A percentile compares a stretch with the other conserved stretches of the same genome.
Evolutionary conservation across 2,888 invertebrate genomes (phyloP).

Genomic region (Yponomeuta plumbellus): DNA sequence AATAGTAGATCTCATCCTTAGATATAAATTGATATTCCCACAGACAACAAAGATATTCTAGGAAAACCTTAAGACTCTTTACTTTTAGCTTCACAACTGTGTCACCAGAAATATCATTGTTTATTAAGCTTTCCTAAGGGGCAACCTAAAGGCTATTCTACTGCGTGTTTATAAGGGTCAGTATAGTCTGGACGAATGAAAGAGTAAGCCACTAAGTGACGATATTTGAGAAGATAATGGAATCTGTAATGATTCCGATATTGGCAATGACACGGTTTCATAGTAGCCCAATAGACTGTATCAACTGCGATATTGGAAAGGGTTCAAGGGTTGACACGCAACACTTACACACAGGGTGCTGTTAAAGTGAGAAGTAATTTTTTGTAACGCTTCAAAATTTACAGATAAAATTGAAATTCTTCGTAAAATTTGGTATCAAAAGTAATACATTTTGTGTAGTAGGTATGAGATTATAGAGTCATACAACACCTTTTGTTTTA

Average conservation of each 20-base stretch:
- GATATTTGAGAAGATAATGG: slow-evolving; percentile 14
- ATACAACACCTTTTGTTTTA: too few relatives aligned
- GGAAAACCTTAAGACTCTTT: background rate
- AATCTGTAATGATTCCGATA: background rate
- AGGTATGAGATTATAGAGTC: too few relatives aligned
- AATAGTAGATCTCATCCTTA: background rate
- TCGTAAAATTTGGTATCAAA: too few relatives aligned
- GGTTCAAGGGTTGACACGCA: background rate
- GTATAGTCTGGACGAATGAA: background rate
- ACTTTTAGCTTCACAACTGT: background rate
- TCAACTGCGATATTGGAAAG: background rate
- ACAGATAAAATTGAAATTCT: too few relatives aligned
- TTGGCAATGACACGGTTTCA: slow-evolving; percentile 1
- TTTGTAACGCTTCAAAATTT: too few relatives aligned
- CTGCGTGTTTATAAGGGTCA: background rate
- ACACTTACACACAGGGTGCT: too few relatives aligned
- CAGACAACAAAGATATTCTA: background rate
- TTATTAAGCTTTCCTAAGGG: background rate
- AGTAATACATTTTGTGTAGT: too few relatives aligned
- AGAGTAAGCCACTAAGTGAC: background rate
- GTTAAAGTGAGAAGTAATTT: too few relatives aligned
- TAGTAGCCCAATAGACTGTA: background rate
- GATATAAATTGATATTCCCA: background rate
- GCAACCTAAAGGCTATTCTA: background rate
- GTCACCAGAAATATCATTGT: background rate